Evolutionary conservation across 2,113 vertebrate species (phyloP), one percentile per base, ranked within the genome.

Genomic region (Spea multiplicata): DNA sequence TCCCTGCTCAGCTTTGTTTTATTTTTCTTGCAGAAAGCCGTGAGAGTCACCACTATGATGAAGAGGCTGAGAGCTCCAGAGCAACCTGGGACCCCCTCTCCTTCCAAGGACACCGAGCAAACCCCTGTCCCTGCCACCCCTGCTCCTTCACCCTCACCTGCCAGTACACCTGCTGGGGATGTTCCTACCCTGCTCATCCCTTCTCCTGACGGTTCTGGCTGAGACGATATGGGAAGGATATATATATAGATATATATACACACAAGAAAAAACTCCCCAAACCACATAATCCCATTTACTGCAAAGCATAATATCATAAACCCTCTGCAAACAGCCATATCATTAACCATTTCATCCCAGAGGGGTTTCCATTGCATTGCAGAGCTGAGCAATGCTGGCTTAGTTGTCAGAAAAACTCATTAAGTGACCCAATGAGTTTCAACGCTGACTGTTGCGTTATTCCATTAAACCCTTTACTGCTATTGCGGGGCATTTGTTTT

Each of bases 41-140:
- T 98, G 73, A 92, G 97, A 73, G 96, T 99, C 84, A 99, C 97
- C 73, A 98, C 97, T 59, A 95, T 99, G 84, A 99, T 99, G 97
- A 99, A 99, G 85, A 91, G 96, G 64, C 91, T 98, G 81, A 89
- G 96, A 77, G 94, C 93, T 0, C 95, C 96, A 0, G 96, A 98
- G 78, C 93, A 94, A 73, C 65, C 77, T 3, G 66, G 71, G n/a
- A 79, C 69, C 9, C 77, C 77, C 13, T 79, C 77, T 57, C 77
- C 77, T 3, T 79, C 70, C 17, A 73, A 66, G n/a, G 77, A 79
- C 9, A 55, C 16, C 4, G 77, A 79, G 49, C n/a, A 47, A 61
- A 73, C 70, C 5, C 77, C 70, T 9, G 71, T 9, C 17, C 62
- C 66, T 61, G 70, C 61, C 5, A 79, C 77, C 8, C 77, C 77